A percentile compares a stretch with the other conserved stretches of the same genome.
phyloP scores from a whole-genome alignment of 2,113 vertebrate species.

The Hystrix brachyura region DNA sequence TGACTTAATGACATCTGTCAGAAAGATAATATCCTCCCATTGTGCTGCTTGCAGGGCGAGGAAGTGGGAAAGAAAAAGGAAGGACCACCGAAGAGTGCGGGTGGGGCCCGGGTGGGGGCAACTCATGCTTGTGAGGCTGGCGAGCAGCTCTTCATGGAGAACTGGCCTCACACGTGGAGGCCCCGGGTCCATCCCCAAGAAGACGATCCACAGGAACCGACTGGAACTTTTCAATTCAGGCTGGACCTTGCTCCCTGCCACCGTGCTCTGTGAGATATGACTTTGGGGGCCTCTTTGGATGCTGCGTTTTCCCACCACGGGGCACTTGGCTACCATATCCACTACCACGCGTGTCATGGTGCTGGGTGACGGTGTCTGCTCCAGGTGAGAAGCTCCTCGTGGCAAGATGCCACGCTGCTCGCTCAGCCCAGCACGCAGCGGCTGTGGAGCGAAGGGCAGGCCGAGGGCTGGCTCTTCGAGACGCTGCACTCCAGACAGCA shows the following conservation, averaged over 20 bases:
- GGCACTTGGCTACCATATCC: not conserved
- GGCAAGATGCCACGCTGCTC: not conserved
- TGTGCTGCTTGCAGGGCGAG: constrained; percentile 1
- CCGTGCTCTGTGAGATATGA: constrained; percentile 4
- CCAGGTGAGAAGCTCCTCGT: not conserved
- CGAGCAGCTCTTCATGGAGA: not conserved
- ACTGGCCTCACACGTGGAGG: not conserved
- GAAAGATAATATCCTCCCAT: constrained; percentile 57
- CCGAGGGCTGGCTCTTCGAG: not conserved
- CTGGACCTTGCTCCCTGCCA: constrained; percentile 18
- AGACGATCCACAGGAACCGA: not conserved
- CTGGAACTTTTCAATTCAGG: not conserved
- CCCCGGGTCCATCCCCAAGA: not conserved
- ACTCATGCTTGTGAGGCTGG: not conserved
- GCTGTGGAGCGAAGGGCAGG: not conserved
- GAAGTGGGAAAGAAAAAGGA: constrained; percentile 52
- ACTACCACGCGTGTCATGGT: not conserved
- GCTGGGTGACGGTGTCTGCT: not conserved
- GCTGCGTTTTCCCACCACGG: not conserved
- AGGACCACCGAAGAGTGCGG: not conserved
- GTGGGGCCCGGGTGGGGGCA: not conserved
- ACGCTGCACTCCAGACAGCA: constrained; percentile 31
- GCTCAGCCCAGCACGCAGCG: not conserved
- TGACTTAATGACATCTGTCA: not conserved
- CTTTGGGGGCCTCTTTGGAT: constrained; percentile 18